Evolutionary conservation across 2,113 vertebrate genomes (phyloP), one percentile per base, ranked within the genome.

Genomic region (Nettapus auritus): DNA sequence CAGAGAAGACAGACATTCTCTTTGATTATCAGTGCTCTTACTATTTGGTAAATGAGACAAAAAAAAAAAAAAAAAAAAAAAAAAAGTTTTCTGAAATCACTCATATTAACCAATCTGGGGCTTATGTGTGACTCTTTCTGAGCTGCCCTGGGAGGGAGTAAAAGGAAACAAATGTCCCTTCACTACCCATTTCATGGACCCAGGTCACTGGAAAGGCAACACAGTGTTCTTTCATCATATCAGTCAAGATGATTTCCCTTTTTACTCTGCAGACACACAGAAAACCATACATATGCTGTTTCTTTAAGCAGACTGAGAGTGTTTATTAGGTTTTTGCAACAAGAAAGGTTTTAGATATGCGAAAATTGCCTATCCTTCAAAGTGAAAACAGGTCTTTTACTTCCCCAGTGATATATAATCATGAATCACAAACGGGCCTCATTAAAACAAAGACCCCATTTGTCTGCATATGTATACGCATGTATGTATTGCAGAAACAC

Each of bases 401-500:
- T 88, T 62, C 26, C 28, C 76, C 2, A 0, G 31, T 48, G 36
- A 66, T 88, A 55, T 25, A 84, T 52, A 78, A 76, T 11, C n/a
- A 38, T 14, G 1, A 84, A 78, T 86, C 60, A 76, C 60, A 78
- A 66, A 85, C 0, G 20, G 80, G 62, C 77, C 86, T 76, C 38
- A 48, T 87, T 73, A 89, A 84, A 94, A 96, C 70, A 96, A 94
- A 86, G 63, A 86, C 67, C 6, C 5, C 22, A 29, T 57, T 79
- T 76, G 21, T 79, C 70, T 94, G 67, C 59, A 71, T 26, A 81
- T 50, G 20, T 11, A 50, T 60, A 80, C 53, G 78, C 44, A 86
- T 3, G 44, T 48, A 86, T 38, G 34, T 36, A 77, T 18, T 71
- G 81, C 67, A 92, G 73, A 86, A 90, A 42, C 60, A 93, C 31